Evolutionary conservation across 2,888 invertebrate species (phyloP).

Genomic region (Dryomyza anilis): DNA sequence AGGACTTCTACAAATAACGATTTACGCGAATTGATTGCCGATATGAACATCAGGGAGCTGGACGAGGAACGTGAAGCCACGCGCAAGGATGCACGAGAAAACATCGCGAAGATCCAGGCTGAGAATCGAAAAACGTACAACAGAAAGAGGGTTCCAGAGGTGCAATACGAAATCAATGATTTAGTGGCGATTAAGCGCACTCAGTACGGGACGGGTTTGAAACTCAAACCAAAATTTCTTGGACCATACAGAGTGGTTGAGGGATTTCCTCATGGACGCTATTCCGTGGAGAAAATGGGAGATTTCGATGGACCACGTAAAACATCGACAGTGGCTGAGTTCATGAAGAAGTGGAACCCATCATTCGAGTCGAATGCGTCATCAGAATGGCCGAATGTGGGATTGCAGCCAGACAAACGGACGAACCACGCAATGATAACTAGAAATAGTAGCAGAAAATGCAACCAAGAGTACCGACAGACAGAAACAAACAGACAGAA

Average conservation of each 20-base stretch:
- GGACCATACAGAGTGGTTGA: slow-evolving; percentile 13
- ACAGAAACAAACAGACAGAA: too few species aligned
- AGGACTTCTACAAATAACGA: neutral
- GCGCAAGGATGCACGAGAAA: neutral
- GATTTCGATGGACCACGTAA: too few species aligned
- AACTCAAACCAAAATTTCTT: slow-evolving; percentile 21
- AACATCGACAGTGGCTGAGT: too few species aligned
- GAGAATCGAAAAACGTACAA: slow-evolving; percentile 21
- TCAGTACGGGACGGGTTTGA: slow-evolving; percentile 21
- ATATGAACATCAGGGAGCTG: neutral
- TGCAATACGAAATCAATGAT: slow-evolving; percentile 7
- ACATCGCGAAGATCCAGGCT: slow-evolving; percentile 7
- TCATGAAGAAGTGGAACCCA: too few species aligned
- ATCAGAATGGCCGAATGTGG: too few species aligned
- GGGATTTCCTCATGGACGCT: neutral
- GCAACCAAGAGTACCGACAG: too few species aligned
- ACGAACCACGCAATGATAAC: too few species aligned
- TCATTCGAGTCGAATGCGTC: too few species aligned
- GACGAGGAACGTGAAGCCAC: neutral
- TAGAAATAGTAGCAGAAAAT: too few species aligned
- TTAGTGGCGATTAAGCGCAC: slow-evolving; percentile 25
- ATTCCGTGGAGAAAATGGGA: too few species aligned
- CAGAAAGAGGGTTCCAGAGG: slow-evolving; percentile 9
- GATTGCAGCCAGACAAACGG: too few species aligned
- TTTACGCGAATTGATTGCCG: neutral